Conservation (phyloP, 2,113 vertebrate species). For the Halichoerus grypus region DNA sequence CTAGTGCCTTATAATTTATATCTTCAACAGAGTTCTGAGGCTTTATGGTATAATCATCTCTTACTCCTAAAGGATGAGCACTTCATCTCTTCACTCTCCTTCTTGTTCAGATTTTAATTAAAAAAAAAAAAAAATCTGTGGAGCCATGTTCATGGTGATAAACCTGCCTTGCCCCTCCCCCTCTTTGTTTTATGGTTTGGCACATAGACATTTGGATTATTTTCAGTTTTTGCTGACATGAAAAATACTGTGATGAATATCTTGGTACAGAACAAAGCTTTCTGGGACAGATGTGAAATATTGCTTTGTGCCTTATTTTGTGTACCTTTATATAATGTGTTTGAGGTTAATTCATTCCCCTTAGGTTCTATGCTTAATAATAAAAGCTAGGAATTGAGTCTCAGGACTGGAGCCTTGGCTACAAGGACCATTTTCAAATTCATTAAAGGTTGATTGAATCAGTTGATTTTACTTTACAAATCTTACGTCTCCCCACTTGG, state of each 20-base stretch:
- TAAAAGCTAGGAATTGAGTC: neutral
- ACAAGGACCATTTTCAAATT: neutral
- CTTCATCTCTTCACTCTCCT: neutral
- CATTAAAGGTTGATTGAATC: neutral
- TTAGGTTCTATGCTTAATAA: neutral
- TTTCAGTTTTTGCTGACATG: neutral
- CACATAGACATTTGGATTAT: neutral
- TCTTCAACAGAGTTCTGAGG: neutral
- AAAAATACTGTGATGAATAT: neutral
- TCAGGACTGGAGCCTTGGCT: neutral
- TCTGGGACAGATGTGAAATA: neutral
- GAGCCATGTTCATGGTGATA: neutral
- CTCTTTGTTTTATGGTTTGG: neutral
- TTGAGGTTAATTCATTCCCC: neutral
- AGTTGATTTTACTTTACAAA: slow-evolving; percentile 47
- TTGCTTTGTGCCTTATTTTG: slow-evolving; percentile 27
- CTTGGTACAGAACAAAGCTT: slow-evolving; percentile 3
- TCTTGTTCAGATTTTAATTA: neutral
- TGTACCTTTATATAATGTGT: neutral
- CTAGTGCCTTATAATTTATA: neutral
- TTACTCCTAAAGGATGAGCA: neutral
- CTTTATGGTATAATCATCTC: neutral
- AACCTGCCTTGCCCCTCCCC: neutral
- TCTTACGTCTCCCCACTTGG: neutral
- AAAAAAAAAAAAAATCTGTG: neutral